A percentile compares a stretch with the other conserved stretches of the same genome.
These are phyloP conservation scores for Cryptoprocta ferox DNA, from an alignment of 2,797 vertebrate genomes.

Conservation along the genomic window DNA sequence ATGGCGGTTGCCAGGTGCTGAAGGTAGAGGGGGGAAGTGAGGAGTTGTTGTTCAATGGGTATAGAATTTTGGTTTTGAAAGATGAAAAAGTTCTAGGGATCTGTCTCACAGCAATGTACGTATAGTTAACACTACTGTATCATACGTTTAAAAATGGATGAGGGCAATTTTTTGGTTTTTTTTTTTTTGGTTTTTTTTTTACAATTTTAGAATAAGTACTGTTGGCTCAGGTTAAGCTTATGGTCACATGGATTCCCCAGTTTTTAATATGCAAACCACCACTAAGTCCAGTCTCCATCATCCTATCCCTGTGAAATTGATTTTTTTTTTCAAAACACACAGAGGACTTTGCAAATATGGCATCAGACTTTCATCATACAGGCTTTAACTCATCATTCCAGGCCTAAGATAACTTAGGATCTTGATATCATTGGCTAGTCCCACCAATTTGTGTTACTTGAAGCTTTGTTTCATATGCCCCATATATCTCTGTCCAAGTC, in stretches of 20 bases:
- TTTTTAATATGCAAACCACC: not conserved
- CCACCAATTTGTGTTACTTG: not conserved
- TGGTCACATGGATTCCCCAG: not conserved
- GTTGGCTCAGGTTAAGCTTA: not conserved
- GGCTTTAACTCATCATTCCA: not conserved
- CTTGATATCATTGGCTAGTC: not conserved
- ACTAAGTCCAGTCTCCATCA: not conserved
- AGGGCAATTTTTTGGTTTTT: not conserved
- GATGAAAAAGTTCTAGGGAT: not conserved
- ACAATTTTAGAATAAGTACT: not conserved
- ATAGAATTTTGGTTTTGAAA: not conserved
- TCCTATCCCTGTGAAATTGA: not conserved
- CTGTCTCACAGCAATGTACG: not conserved
- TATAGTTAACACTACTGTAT: not conserved
- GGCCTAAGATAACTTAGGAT: not conserved
- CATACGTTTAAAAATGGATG: not conserved
- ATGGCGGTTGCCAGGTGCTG: not conserved
- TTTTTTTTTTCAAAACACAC: not conserved
- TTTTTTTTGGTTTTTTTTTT: too few relatives aligned
- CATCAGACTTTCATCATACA: not conserved
- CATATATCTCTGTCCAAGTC: not conserved
- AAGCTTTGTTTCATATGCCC: not conserved
- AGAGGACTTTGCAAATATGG: not conserved
- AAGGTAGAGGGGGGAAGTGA: not conserved
- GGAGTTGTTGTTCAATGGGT: not conserved